Conservation (phyloP, 2,797 vertebrate genomes). For the Fratercula arctica region DNA sequence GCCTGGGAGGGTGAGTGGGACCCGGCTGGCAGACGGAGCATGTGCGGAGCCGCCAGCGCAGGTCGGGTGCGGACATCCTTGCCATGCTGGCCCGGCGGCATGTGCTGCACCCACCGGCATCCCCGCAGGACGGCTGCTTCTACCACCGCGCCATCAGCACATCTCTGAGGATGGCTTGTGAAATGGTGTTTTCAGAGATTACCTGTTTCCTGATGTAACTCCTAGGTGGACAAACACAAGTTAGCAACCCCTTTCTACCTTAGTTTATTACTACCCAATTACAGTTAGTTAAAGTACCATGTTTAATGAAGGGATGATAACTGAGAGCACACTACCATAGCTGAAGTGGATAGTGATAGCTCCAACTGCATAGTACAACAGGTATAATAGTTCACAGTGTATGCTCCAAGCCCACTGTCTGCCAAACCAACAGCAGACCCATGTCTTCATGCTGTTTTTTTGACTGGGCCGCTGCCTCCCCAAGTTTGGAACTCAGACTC, state of each 20-base stretch:
- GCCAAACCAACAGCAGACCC: background rate
- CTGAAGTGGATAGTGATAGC: background rate
- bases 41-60: slow-evolving; percentile 75
- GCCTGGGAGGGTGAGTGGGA: slow-evolving; percentile 66
- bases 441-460: background rate
- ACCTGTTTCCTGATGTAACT: background rate
- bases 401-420: background rate
- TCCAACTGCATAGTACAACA: background rate
- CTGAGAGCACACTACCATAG: background rate
- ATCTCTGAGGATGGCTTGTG: background rate
- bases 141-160: background rate
- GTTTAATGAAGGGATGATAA: background rate
- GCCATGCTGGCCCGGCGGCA: background rate
- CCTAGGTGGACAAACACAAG: background rate
- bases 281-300: background rate
- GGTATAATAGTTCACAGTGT: accelerated
- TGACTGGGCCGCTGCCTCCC: background rate
- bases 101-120: background rate
- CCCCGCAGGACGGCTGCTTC: background rate
- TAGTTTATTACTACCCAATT: background rate
- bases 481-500: background rate
- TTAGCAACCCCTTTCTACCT: background rate
- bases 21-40: slow-evolving; percentile 73
- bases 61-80: slow-evolving; percentile 35
- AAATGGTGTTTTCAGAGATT: background rate